Conservation (phyloP, 1,140 invertebrate genomes). For the Lepidurus arcticus region DNA sequence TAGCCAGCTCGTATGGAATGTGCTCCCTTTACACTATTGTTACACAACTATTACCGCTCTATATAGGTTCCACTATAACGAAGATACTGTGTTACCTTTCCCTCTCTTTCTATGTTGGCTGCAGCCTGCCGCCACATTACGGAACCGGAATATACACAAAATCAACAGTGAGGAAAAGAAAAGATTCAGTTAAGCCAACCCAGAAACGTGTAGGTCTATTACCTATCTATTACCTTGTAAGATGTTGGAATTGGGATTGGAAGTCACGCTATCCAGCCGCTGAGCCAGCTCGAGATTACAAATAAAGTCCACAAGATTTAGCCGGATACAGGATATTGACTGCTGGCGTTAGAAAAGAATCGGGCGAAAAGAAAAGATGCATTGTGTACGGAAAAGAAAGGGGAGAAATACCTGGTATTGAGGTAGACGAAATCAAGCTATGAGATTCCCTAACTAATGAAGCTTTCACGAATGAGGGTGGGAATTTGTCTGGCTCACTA, state of each 20-base stretch:
- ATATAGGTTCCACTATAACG: not conserved
- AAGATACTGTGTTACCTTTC: not conserved
- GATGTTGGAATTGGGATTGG: not conserved
- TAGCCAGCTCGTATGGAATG: not conserved
- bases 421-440: not conserved
- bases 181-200: not conserved
- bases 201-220: not conserved
- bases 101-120: not conserved
- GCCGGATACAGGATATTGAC: not conserved
- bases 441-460: not conserved
- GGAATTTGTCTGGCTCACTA: not conserved
- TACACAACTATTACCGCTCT: not conserved
- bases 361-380: not conserved
- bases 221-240: not conserved
- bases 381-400: not conserved
- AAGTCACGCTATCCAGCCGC: slow-evolving; percentile 8
- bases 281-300: not conserved
- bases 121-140: not conserved
- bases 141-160: not conserved
- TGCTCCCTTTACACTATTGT: slow-evolving; percentile 11
- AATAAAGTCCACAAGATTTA: not conserved
- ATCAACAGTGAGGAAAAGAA: not conserved
- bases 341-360: not conserved
- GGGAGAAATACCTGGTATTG: not conserved
- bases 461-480: not conserved